phyloP scores from a whole-genome alignment of 2,888 invertebrate genomes.

The Chrysodeixis includens region DNA sequence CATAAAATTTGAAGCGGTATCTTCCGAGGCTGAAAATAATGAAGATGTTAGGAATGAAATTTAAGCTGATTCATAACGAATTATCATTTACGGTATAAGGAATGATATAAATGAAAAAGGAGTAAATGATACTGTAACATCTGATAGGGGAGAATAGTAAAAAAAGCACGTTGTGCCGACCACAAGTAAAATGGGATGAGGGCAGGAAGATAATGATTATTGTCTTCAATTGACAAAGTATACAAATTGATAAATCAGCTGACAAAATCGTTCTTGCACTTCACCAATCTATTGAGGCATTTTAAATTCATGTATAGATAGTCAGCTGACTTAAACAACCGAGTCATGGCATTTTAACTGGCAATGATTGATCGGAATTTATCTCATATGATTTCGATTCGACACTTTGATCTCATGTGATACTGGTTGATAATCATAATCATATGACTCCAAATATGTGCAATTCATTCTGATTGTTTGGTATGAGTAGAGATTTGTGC shows the following conservation, averaged over 20 bases:
- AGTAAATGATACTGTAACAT: no score
- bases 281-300: neutral
- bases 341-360: constrained; percentile 18
- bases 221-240: no score
- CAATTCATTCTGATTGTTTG: neutral
- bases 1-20: neutral
- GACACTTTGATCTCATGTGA: constrained; percentile 32
- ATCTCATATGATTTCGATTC: constrained; percentile 39
- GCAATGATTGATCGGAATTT: constrained; percentile 43
- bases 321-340: constrained; percentile 30
- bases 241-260: neutral
- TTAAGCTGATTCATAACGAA: no score
- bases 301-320: neutral
- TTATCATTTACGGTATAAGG: no score
- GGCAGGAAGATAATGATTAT: no score
- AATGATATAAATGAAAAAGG: no score
- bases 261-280: neutral
- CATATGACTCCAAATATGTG: neutral
- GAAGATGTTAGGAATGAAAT: neutral
- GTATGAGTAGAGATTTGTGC: neutral
- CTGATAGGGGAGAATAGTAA: no score
- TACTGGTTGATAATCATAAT: constrained; percentile 12
- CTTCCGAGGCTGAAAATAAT: neutral
- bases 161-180: no score
- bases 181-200: no score